Base-by-base conservation (phyloP, 2,888 invertebrate genomes). In the Acheta domesticus region DNA sequence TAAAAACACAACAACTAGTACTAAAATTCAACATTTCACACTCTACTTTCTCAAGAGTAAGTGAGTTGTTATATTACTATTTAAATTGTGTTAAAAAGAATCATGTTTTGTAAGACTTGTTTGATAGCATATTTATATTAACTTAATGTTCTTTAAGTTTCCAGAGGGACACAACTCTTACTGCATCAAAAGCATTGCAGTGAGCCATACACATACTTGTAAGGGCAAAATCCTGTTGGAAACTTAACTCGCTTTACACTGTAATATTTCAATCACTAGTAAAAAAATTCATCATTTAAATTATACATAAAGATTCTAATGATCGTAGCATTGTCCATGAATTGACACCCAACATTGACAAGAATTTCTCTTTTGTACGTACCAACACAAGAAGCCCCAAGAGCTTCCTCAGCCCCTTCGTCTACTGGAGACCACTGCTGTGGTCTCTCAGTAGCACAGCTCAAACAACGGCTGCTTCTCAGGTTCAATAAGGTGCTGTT, bases 381-480 rank as follows among this genome's bases (percentile, higher is more conserved):
- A 80, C 80, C 23, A 21, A 77, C 50, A 82, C 87, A 86, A 83
- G 86, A 84, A 75, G 86, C 86, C 82, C 86, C 87, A 81, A 87
- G 83, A 20, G 85, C 84, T 82, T 87, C 87, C 74, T 81, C 85
- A 23, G 86, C 85, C 79, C 86, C 85, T 82, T 87, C 87, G 82
- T 88, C 86, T 76, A 86, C 86, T 0, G 93, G 91, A 3, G 91
- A 91, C 94, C 94, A 95, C 84, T 93, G 92, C 74, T 91, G 88
- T 11, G 95, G 94, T 84, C 94, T 89, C 84, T 93, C 91, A 83
- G n/a, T 92, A 91, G 83, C 93, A 93, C 79, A 97, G 89, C 89
- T 97, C 97, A 87, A 98, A 96, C 83, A 98, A 87, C 0, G 96
- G 93, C 84, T 94, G 94, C 80, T 90, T 91, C 83, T 93, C 92